Base-by-base conservation (phyloP, 2,797 vertebrate genomes). In the Ctenochaetus hawaiiensis region DNA sequence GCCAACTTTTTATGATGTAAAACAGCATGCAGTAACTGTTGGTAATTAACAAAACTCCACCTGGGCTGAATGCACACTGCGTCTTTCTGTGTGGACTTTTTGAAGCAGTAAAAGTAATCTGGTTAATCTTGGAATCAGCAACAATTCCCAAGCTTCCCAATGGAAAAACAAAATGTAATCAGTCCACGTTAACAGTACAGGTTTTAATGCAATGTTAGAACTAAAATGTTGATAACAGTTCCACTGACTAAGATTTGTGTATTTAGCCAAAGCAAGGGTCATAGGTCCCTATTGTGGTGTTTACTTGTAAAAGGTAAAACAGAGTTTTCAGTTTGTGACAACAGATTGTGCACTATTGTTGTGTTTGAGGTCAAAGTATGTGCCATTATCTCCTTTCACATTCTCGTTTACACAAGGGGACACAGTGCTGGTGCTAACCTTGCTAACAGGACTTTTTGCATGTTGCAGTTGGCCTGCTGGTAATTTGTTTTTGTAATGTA, bases 1-100 rank as follows among this genome's bases (percentile, higher is more conserved):
- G 64, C 84, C 75, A 69, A 37, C 34, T 12, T 71, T 89, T 87
- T 78, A 88, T 76, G 69, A 78, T 76, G 54, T 26, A 34, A 18
- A 45, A 66, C 34, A 8, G 41, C 41, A 10, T 47, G 62, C 1
- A 1, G 9, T 53, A 60, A 43, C 58, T 61, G 60, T 49, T 34
- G 26, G 16, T 67, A 18, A 69, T 78, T 41, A 52, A 67, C 12
- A 48, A 52, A 73, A 56, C n/a, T 4, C 57, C 18, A 23, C 34
- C 41, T 45, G 47, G 59, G 68, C 9, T 39, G 18, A 70, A 51
- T n/a, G 30, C 17, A 22, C 9, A 37, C 3, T 5, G 4, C 0
- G 8, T 53, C 20, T 53, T 26, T 18, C 54, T 9, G 8, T 23
- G 8, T 9, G 16, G 3, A 18, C 23, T 34, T 11, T 43, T 57